phyloP scores from a whole-genome alignment of 2,113 vertebrate species.

The Abramis brama region DNA sequence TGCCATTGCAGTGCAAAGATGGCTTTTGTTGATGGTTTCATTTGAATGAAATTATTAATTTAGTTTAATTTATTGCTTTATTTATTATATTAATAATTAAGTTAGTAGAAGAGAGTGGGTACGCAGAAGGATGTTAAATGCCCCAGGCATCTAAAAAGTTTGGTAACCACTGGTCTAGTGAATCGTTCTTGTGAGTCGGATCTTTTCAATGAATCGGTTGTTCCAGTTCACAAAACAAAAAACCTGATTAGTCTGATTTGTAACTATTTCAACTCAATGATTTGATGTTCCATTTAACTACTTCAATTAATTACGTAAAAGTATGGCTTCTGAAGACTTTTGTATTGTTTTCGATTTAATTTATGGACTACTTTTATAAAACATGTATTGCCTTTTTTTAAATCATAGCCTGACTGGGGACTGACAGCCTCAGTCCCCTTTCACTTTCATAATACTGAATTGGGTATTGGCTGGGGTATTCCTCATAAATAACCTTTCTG shows the following conservation, averaged over 20 bases:
- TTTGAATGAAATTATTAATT: too few species aligned
- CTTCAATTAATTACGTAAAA: neutral
- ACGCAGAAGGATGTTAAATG: too few species aligned
- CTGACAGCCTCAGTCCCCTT: neutral
- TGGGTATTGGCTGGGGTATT: neutral
- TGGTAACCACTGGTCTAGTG: too few species aligned
- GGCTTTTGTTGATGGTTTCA: too few species aligned
- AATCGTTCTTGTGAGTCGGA: neutral
- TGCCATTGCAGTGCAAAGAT: too few species aligned
- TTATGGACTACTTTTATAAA: neutral
- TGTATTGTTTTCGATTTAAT: neutral
- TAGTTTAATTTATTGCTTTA: too few species aligned
- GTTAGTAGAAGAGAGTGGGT: too few species aligned
- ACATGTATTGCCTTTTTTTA: neutral
- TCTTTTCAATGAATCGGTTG: neutral
- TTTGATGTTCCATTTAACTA: neutral
- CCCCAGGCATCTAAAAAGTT: too few species aligned
- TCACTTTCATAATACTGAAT: neutral
- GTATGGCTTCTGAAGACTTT: neutral
- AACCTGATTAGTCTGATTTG: neutral
- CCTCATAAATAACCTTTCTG: neutral
- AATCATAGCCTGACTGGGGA: too few species aligned
- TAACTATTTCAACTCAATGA: neutral
- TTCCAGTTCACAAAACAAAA: neutral
- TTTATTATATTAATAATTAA: too few species aligned